Conservation (phyloP, 2,113 vertebrate genomes). For the Neotoma lepida region DNA sequence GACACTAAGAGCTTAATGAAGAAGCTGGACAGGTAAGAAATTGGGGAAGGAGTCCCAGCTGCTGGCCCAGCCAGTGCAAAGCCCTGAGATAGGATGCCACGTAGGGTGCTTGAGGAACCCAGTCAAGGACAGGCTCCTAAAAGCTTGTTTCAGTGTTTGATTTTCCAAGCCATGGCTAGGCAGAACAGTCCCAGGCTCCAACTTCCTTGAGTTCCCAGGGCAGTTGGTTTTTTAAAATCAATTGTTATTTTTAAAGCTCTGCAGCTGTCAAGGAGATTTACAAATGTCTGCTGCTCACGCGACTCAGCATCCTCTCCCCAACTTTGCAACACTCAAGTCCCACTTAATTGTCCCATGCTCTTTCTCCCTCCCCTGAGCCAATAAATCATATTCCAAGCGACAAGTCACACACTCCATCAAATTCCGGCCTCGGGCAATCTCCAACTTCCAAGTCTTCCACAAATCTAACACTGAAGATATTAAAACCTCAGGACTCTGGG, state of each 20-base stretch:
- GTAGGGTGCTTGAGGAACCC: rapidly evolving
- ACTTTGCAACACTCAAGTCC: slow-evolving; percentile 12
- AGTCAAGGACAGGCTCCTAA: not conserved
- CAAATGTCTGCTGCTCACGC: not conserved
- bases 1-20: not conserved
- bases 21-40: not conserved
- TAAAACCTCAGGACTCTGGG: slow-evolving; percentile 51
- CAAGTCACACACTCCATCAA: not conserved
- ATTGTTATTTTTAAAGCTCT: slow-evolving; percentile 55
- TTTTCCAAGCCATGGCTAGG: not conserved
- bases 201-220: not conserved
- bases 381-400: slow-evolving; percentile 30
- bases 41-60: not conserved
- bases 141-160: not conserved
- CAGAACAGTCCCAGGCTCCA: not conserved
- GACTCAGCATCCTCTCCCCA: not conserved
- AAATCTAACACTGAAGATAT: slow-evolving; percentile 33
- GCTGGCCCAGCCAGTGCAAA: slow-evolving; percentile 1
- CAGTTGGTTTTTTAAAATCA: not conserved
- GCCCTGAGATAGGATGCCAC: not conserved
- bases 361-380: not conserved
- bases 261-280: not conserved
- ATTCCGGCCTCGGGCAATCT: not conserved
- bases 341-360: not conserved
- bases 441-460: not conserved